phyloP scores from a whole-genome alignment of 2,113 vertebrate species.

The Stercorarius parasiticus region DNA sequence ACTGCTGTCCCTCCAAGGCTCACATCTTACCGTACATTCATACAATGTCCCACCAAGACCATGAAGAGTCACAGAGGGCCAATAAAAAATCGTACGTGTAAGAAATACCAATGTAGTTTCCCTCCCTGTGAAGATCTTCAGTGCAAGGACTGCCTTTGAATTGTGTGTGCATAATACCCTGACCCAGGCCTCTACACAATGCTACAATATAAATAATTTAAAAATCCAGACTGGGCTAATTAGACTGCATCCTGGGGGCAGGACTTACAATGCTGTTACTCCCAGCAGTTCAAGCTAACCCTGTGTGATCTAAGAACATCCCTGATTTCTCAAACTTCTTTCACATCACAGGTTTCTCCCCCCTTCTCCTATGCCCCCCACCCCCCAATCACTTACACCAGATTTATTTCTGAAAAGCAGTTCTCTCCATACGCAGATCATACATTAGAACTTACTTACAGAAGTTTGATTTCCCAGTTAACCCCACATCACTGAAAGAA shows the following conservation, averaged over 20 bases:
- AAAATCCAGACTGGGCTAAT: neutral
- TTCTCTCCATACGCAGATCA: neutral
- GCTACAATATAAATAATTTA: neutral
- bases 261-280: neutral
- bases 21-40: neutral
- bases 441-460: neutral
- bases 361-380: neutral
- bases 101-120: neutral
- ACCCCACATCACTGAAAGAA: neutral
- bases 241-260: neutral
- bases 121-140: neutral
- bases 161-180: neutral
- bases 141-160: neutral
- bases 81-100: accelerated
- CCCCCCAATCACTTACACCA: neutral
- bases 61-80: accelerated
- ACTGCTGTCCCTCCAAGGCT: neutral
- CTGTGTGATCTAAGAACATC: neutral
- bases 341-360: neutral
- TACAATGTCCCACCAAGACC: accelerated
- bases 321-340: neutral
- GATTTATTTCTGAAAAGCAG: neutral
- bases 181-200: neutral
- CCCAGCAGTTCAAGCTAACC: neutral
- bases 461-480: neutral